Evolutionary conservation across 1,140 invertebrate genomes (phyloP), one percentile per base, ranked within the genome.

Genomic region (Aphelinus certus): DNA sequence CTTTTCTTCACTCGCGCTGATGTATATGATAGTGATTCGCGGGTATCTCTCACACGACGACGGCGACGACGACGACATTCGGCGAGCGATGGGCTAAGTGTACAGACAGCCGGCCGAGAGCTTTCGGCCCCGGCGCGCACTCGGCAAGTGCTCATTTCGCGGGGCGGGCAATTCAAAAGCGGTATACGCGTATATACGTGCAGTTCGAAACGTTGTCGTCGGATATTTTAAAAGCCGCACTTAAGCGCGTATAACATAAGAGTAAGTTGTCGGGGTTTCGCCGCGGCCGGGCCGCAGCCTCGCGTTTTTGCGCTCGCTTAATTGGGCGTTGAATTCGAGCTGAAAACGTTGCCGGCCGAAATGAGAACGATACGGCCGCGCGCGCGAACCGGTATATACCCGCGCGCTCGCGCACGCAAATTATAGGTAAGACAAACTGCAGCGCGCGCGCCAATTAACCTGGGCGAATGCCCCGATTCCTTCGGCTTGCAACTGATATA

Each of bases 321-420:
- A 84, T 84, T 84, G 82, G 81, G 76, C 80, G 81, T 82, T 82
- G 79, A 79, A 83, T 76, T 78, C 78, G 72, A 80, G 79, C 75
- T 79, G 81, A 76, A 81, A 81, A 76, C 72, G 53, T 70, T 73
- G 78, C 71, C 26, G 26, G 26, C 26, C 26, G 26, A 26, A 26
- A 26, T 26, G 26, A 26, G 26, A 26, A 26, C 26, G 26, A 26
- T 26, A 26, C 26, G 26, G 26, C 26, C 26, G 26, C 26, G 81
- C 83, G 74, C 79, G 72, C 73, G 79, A 78, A 78, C 72, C 79
- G 80, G 80, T 82, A 86, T 78, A 74, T 71, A 77, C 79, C 76
- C 78, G 69, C 77, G 77, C 72, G 78, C 78, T 79, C 76, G 71
- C 7, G 26, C 26, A 60, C 57, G 57, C 7, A 60, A 60, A 60